These are phyloP conservation scores for Pseudochaenichthys georgianus DNA, from an alignment of 2,797 vertebrate genomes.

Conservation along the genomic window DNA sequence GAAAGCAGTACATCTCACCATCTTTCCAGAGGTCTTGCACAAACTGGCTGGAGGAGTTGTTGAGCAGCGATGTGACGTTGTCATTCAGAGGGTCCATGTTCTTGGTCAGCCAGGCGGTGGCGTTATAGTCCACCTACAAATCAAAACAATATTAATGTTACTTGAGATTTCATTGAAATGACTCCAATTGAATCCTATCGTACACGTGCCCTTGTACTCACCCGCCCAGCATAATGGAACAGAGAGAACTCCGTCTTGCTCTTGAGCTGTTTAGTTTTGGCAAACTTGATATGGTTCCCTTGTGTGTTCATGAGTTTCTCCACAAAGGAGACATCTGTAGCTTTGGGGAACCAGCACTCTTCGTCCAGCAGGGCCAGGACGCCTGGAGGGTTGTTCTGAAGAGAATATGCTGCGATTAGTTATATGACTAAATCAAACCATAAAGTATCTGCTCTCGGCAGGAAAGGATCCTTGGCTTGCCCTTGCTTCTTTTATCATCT, in stretches of 20 bases:
- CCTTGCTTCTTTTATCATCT: background rate
- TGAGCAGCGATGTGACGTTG: conserved; percentile 93
- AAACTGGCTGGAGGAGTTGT: conserved; percentile 92
- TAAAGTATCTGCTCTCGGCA: background rate
- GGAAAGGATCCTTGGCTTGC: background rate
- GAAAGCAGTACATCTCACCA: conserved; percentile 78
- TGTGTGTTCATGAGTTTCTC: conserved; percentile 94
- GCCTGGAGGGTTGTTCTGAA: conserved; percentile 96
- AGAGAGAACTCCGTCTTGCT: conserved; percentile 96
- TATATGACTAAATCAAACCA: background rate
- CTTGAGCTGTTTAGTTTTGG: conserved; percentile 95
- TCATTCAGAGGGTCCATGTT: conserved; percentile 99
- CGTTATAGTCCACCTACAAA: conserved; percentile 93
- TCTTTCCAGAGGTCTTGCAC: conserved; percentile 98
- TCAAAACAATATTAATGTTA: conserved; percentile 10
- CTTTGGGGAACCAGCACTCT: conserved; percentile 99
- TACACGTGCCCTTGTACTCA: conserved; percentile 62
- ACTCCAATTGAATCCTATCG: background rate
- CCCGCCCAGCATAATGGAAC: conserved; percentile 95
- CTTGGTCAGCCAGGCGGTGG: conserved; percentile 95
- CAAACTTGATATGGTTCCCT: conserved; percentile 93
- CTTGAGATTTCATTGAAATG: background rate
- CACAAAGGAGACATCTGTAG: conserved; percentile 95
- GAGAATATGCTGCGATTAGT: conserved; percentile 9
- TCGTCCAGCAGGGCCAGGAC: conserved; percentile 96